Evolutionary conservation across 1,140 invertebrate species (phyloP).

Genomic region (Penaeus indicus): DNA sequence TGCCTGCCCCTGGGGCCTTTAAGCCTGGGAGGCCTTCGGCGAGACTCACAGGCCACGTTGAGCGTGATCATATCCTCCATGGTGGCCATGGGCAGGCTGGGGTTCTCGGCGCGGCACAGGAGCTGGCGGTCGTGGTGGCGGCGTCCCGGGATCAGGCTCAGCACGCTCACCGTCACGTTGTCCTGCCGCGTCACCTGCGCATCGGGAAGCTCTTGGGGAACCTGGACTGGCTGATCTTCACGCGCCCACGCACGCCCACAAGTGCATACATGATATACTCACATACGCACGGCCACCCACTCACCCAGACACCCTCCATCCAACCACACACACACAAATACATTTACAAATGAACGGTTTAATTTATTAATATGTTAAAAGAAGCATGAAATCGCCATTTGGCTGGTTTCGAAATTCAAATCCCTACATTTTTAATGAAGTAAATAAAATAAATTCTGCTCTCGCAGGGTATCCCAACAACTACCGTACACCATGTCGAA

Average conservation of each 20-base stretch:
- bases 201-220: not conserved
- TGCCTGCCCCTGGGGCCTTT: too few relatives aligned
- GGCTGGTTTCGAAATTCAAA: too few relatives aligned
- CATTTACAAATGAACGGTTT: not conserved
- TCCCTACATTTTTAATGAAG: too few relatives aligned
- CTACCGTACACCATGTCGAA: too few relatives aligned
- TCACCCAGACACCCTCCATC: not conserved
- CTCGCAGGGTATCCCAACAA: too few relatives aligned
- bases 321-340: constrained; percentile 5
- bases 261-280: not conserved
- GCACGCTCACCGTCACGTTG: constrained; percentile 42
- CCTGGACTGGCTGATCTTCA: not conserved
- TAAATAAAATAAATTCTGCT: too few relatives aligned
- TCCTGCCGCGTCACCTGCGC: constrained; percentile 44
- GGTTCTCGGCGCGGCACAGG: constrained; percentile 59
- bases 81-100: constrained; percentile 42
- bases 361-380: not conserved
- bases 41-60: constrained; percentile 59
- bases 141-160: constrained; percentile 24
- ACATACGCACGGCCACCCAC: not conserved
- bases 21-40: not conserved
- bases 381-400: too few relatives aligned
- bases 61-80: constrained; percentile 60
- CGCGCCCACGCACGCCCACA: not conserved
- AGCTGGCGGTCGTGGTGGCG: constrained; percentile 50